Conservation (phyloP, 2,113 vertebrate genomes). For the Lophura nycthemera region DNA sequence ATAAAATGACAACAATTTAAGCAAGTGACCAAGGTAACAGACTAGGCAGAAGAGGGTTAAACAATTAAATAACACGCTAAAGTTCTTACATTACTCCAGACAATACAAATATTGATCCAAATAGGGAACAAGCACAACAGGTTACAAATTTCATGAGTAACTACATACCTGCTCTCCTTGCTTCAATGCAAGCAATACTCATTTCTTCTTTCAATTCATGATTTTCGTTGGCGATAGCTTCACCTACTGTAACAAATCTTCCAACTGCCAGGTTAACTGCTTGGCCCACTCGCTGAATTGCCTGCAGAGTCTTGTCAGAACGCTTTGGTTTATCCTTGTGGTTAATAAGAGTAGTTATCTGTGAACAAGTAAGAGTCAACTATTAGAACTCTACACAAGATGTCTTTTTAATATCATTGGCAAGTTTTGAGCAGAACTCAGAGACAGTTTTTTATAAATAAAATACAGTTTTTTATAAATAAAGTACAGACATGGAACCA, state of each 20-base stretch:
- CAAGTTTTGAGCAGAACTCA: conserved; percentile 3
- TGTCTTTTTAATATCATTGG: not conserved
- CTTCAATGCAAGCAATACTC: conserved; percentile 92
- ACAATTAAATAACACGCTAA: not conserved
- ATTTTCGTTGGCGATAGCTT: conserved; percentile 96
- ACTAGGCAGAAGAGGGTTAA: not conserved
- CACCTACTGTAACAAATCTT: conserved; percentile 94
- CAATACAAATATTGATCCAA: not conserved
- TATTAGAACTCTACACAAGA: conserved; percentile 15
- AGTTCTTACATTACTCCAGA: not conserved
- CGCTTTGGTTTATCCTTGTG: conserved; percentile 97
- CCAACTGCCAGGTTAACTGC: conserved; percentile 93
- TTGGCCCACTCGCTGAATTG: conserved; percentile 94
- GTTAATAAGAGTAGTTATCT: conserved; percentile 99
- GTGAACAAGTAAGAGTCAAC: conserved; percentile 58
- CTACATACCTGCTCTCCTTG: conserved; percentile 89
- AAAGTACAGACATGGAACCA: not conserved
- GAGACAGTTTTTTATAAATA: not conserved
- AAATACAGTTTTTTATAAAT: too few relatives aligned
- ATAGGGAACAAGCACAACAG: not conserved
- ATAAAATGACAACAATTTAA: not conserved
- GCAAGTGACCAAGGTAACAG: conserved; percentile 15
- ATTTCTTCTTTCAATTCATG: conserved; percentile 96
- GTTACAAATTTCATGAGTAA: not conserved
- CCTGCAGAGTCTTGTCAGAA: conserved; percentile 92